Evolutionary conservation across 2,888 invertebrate genomes (phyloP), one percentile per base, ranked within the genome.

Genomic region (Agriopis marginaria): DNA sequence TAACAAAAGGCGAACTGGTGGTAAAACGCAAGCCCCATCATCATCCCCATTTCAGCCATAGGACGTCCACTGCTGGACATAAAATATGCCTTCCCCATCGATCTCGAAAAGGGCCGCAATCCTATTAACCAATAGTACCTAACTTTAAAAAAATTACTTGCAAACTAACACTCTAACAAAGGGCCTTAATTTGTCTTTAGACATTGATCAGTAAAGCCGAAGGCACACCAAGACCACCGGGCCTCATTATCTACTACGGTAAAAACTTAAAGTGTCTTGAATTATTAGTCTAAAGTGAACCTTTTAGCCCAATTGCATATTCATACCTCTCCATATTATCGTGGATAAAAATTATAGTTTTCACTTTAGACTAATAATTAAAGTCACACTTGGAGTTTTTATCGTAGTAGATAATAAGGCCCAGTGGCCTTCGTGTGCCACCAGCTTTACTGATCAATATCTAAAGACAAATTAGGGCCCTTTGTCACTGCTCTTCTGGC

Each of bases 161-260:
- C n/a, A n/a, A n/a, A n/a, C n/a, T n/a, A n/a, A n/a, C n/a, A n/a
- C n/a, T n/a, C n/a, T n/a, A n/a, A 66, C 54, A 66, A 70, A 70
- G 59, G 54, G 59, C 70, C 54, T 59, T 63, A 63, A 66, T 70
- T 70, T 66, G 63, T 70, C 70, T 66, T 66, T 54, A 59, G 70
- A 70, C 66, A 70, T 63, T 66, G 66, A 66, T 66, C 66, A 70
- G 63, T 49, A 58, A 66, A 51, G 51, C 49, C 42, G 7, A 61
- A 58, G 42, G 23, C 60, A 64, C 14, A 68, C 47, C n/a, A 49
- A 54, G 54, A 42, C n/a, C 45, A 14, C 23, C 14, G 12, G 44
- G 32, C 32, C 40, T 59, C 39, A 60, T 39, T 49, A 60, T 40
- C 14, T 40, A 3, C 6, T 39, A 40, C 60, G 9, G 44, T 4